These are phyloP conservation scores for Turdus rufiventris DNA, from an alignment of 2,113 vertebrate genomes.

Conservation along the genomic window DNA sequence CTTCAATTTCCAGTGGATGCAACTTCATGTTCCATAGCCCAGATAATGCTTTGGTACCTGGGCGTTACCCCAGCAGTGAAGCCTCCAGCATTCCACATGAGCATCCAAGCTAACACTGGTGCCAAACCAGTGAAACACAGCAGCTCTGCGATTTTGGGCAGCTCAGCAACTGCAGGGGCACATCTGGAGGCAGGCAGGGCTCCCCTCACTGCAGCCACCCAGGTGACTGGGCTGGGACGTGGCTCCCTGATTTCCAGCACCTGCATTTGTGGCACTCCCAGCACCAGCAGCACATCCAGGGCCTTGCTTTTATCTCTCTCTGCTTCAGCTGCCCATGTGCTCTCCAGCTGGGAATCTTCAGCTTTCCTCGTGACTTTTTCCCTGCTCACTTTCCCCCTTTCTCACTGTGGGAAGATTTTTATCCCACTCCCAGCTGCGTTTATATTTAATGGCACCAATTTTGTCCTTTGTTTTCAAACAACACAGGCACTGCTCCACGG, in stretches of 20 bases:
- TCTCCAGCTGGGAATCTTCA: not conserved
- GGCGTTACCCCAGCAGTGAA: not conserved
- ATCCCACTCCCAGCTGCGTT: not conserved
- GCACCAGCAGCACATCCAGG: not conserved
- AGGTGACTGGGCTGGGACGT: not conserved
- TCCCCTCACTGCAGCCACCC: not conserved
- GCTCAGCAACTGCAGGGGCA: not conserved
- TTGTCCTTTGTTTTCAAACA: not conserved
- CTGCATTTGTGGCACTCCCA: not conserved
- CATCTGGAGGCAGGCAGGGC: not conserved
- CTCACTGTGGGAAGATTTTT: not conserved
- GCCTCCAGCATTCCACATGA: not conserved
- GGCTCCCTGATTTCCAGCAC: not conserved
- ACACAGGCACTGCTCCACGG: rapidly evolving
- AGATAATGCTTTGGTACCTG: not conserved
- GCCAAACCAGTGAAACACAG: rapidly evolving
- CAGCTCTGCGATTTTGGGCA: not conserved
- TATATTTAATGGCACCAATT: not conserved
- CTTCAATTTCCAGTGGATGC: not conserved
- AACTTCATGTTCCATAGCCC: not conserved
- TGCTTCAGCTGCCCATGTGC: not conserved
- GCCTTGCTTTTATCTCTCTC: not conserved
- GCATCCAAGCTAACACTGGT: not conserved
- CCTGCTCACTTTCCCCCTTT: not conserved
- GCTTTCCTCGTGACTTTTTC: not conserved